Evolutionary conservation across 2,888 invertebrate species (phyloP).

Genomic region (Habrosyne pyritoides): DNA sequence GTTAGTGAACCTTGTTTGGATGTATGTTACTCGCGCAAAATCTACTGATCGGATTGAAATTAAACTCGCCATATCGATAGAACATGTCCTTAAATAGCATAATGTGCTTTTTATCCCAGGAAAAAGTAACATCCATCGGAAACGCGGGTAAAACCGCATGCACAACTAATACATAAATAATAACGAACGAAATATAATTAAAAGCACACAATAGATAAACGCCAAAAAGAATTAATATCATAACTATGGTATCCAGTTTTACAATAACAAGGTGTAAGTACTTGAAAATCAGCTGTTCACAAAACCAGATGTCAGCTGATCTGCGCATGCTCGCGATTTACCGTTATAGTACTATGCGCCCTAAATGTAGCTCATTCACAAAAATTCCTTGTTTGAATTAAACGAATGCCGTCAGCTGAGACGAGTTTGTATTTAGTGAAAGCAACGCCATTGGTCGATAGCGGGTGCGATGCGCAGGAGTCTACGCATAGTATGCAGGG

Average conservation of each 20-base stretch:
- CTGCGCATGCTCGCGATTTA: slow-evolving; percentile 28
- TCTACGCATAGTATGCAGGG: slow-evolving; percentile 33
- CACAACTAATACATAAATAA: too few species aligned
- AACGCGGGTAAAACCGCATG: too few species aligned
- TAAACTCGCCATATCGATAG: too few species aligned
- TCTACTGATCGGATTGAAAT: too few species aligned
- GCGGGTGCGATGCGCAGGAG: slow-evolving; percentile 27
- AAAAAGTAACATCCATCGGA: too few species aligned
- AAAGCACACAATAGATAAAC: too few species aligned
- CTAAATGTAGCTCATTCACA: slow-evolving; percentile 28
- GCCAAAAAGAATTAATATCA: too few species aligned
- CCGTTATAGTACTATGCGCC: slow-evolving; percentile 33
- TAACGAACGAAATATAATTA: too few species aligned
- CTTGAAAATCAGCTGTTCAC: slow-evolving; percentile 25
- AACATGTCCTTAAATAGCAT: too few species aligned
- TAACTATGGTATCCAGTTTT: background rate
- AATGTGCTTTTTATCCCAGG: too few species aligned
- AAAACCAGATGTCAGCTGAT: slow-evolving; percentile 40
- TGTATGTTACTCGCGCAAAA: too few species aligned
- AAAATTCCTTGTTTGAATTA: slow-evolving; percentile 16
- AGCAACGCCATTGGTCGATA: slow-evolving; percentile 26
- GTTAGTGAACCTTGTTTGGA: too few species aligned
- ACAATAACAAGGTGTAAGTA: background rate
- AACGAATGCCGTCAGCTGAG: slow-evolving; percentile 22
- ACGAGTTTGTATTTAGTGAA: slow-evolving; percentile 27